Percentiles rank a stretch among this genome's conserved stretches.
Evolutionary conservation across 2,113 vertebrate genomes (phyloP).

Genomic region (Daphoenositta chrysoptera): DNA sequence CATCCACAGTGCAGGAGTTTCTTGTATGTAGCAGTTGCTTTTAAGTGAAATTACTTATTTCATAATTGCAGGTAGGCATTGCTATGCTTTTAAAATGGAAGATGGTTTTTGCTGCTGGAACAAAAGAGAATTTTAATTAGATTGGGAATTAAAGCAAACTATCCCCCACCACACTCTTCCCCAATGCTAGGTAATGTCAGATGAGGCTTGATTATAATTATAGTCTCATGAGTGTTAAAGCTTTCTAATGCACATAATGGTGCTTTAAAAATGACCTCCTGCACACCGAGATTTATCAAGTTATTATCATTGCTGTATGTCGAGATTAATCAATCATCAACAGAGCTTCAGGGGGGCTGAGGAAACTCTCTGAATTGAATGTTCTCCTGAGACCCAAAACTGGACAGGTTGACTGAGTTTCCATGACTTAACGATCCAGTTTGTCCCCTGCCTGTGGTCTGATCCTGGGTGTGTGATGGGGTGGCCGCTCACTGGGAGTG

Average conservation of each 20-base stretch:
- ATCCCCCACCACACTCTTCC: background rate
- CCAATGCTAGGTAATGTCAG: background rate
- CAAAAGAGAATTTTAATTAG: constrained; percentile 12
- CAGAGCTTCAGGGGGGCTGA: background rate
- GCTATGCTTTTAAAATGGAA: background rate
- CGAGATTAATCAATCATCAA: background rate
- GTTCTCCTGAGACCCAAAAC: background rate
- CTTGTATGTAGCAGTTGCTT: background rate
- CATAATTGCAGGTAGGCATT: background rate
- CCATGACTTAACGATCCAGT: background rate
- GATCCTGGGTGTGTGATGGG: background rate
- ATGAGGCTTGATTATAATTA: background rate
- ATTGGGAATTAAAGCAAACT: background rate
- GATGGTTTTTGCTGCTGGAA: background rate
- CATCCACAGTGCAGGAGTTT: background rate
- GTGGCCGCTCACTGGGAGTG: background rate
- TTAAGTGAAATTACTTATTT: background rate
- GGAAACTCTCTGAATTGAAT: background rate
- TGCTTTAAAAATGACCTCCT: background rate
- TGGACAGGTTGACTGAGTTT: background rate
- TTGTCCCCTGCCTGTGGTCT: background rate
- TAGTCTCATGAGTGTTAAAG: background rate
- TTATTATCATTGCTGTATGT: background rate
- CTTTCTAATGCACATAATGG: background rate
- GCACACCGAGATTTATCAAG: background rate